Evolutionary conservation across 2,113 vertebrate genomes (phyloP).

Genomic region (Propithecus coquereli): DNA sequence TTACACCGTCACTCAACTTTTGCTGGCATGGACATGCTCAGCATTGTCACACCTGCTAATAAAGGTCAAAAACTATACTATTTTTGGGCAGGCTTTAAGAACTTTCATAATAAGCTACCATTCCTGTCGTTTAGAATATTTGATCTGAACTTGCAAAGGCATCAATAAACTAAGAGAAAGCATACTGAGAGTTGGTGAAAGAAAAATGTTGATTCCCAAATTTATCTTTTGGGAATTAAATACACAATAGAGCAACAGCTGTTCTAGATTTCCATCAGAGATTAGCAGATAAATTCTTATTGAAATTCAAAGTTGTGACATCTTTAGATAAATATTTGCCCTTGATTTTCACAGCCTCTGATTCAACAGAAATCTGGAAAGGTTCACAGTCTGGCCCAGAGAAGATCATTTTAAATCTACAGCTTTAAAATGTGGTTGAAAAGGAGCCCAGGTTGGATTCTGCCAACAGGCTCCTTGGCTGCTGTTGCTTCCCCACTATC

Average conservation of each 20-base stretch:
- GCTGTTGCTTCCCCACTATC: not conserved
- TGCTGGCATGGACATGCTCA: not conserved
- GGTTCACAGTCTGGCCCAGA: slow-evolving; percentile 34
- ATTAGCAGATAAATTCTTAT: slow-evolving; percentile 68
- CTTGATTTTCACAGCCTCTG: slow-evolving; percentile 69
- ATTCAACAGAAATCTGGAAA: slow-evolving; percentile 63
- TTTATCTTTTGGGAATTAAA: slow-evolving; percentile 56
- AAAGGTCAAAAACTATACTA: not conserved
- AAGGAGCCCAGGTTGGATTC: slow-evolving; percentile 14
- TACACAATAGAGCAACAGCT: slow-evolving; percentile 64
- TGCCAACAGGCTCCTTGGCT: not conserved
- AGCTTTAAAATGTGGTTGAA: slow-evolving; percentile 10
- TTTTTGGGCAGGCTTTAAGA: slow-evolving; percentile 11
- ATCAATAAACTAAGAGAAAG: slow-evolving; percentile 38
- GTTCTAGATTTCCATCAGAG: slow-evolving; percentile 47
- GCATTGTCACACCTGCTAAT: not conserved
- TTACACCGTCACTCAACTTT: not conserved
- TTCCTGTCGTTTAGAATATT: not conserved
- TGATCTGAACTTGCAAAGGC: slow-evolving; percentile 36
- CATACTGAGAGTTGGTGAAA: not conserved
- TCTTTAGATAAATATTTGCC: slow-evolving; percentile 75
- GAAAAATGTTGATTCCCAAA: slow-evolving; percentile 42
- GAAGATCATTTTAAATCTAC: slow-evolving; percentile 6
- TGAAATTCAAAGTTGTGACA: slow-evolving; percentile 72
- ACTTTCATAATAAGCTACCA: slow-evolving; percentile 15